Percentiles rank a stretch among this genome's conserved stretches.
phyloP scores from a whole-genome alignment of 2,888 invertebrate species.

The Helicoverpa assulta region DNA sequence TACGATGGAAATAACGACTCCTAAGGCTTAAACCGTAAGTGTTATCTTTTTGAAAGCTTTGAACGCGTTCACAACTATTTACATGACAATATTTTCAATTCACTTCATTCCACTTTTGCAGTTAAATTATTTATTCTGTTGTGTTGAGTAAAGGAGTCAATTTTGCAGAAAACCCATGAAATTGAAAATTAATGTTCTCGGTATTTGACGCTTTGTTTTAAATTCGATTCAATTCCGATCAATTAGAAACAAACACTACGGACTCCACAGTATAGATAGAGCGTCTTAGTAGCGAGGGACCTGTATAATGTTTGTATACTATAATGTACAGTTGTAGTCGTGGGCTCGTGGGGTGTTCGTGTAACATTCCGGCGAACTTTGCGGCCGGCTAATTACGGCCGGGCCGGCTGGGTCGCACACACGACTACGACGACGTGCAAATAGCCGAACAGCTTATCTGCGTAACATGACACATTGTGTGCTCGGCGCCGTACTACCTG shows the following conservation, averaged over 20 bases:
- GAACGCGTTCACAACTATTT: conserved; percentile 36
- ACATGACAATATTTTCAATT: conserved; percentile 12
- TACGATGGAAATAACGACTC: conserved; percentile 77
- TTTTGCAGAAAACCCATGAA: no score
- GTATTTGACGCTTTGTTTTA: no score
- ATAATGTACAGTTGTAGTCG: conserved; percentile 67
- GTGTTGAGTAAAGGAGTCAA: no score
- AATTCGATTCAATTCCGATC: no score
- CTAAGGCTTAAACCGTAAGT: conserved; percentile 76
- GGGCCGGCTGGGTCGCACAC: conserved; percentile 71
- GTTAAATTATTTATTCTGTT: no score
- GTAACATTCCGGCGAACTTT: conserved; percentile 81
- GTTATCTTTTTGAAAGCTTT: conserved; percentile 72
- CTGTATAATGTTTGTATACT: conserved; percentile 56
- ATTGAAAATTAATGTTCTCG: no score
- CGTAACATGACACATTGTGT: conserved; percentile 64
- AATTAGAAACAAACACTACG: conserved; percentile 50
- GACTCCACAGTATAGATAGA: conserved; percentile 66
- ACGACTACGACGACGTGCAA: conserved; percentile 76
- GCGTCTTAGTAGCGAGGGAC: conserved; percentile 57
- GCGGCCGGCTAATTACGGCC: conserved; percentile 83
- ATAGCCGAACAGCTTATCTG: conserved; percentile 79
- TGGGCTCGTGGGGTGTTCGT: conserved; percentile 68
- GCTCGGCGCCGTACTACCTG: conserved; percentile 53
- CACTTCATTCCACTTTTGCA: not conserved